A percentile compares a stretch with the other conserved stretches of the same genome.
Evolutionary conservation across 2,888 invertebrate genomes (phyloP).

Genomic region (Scaptomyza parva): DNA sequence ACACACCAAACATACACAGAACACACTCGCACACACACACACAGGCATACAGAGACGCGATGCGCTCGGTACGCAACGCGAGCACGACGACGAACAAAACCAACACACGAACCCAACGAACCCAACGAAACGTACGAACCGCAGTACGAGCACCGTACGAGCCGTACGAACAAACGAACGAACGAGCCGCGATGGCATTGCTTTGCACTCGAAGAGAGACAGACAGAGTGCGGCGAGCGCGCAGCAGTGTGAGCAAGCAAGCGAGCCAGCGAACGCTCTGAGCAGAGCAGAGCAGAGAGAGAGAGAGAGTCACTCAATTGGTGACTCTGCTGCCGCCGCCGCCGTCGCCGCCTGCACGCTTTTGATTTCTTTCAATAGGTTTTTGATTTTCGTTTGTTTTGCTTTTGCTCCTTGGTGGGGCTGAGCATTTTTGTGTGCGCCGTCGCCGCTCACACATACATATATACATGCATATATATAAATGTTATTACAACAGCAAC

Average conservation of each 20-base stretch:
- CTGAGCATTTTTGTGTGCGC: slow-evolving; percentile 73
- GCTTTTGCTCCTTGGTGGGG: slow-evolving; percentile 55
- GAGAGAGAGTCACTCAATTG: slow-evolving; percentile 63
- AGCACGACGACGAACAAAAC: slow-evolving; percentile 19
- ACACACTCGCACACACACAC: slow-evolving; percentile 25
- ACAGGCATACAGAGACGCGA: too few species aligned
- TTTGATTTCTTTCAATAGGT: slow-evolving; percentile 77
- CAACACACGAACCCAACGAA: slow-evolving; percentile 17
- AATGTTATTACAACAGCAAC: slow-evolving; percentile 17
- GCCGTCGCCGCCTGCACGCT: slow-evolving; percentile 56
- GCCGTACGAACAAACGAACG: slow-evolving; percentile 6
- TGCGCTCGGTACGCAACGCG: slow-evolving; percentile 27
- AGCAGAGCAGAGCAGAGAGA: slow-evolving; percentile 1
- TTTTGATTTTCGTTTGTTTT: slow-evolving; percentile 65
- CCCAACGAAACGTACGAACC: slow-evolving; percentile 18
- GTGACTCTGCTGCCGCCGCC: too few species aligned
- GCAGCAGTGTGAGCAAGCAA: slow-evolving; percentile 17
- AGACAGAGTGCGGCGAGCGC: slow-evolving; percentile 19
- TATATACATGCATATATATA: slow-evolving; percentile 25
- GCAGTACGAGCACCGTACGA: background rate
- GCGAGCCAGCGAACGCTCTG: slow-evolving; percentile 14
- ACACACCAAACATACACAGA: background rate
- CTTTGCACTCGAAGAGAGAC: slow-evolving; percentile 39
- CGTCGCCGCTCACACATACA: slow-evolving; percentile 58
- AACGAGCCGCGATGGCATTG: slow-evolving; percentile 22